Base-by-base conservation (phyloP, 1,140 invertebrate species). In the Popillia japonica region DNA sequence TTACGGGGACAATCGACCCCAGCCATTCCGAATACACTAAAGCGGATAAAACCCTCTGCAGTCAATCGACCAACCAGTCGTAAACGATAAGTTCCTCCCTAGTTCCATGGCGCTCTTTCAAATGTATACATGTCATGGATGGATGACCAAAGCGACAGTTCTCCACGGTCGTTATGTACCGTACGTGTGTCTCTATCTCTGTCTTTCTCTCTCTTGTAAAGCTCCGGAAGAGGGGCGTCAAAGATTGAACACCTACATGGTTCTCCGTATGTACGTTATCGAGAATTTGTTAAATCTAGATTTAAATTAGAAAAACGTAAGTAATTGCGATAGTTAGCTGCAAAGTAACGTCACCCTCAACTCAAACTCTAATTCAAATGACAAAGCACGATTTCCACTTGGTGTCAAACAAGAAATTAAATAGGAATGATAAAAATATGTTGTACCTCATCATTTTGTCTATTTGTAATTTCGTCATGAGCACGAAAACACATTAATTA, bases 111-210 rank as follows among this genome's bases (percentile, higher is more conserved):
- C 61, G 22, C 20, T 68, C 61, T n/a, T n/a, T n/a, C 14, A n/a
- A 68, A 68, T 68, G 61, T 68, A 14, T 68, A 68, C 61, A 68
- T n/a, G 72, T 41, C 41, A 74, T 11, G 75, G 75, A 59, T 76
- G 75, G 75, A 76, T 23, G 75, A 55, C 23, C 75, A 76, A 76
- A 76, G 75, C 48, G 75, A 76, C 75, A 76, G 75, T 27, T 23
- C 20, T 27, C n/a, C 6, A 11, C 61, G 22, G 17, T 55, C 48
- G 48, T 44, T 17, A 0, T 61, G 59, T 61, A 14, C 42, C 48
- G 61, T 68, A 20, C 11, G 20, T 68, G 59, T 68, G n/a, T 23
- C 20, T 68, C 27, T 23, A n/a, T n/a, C n/a, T n/a, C n/a, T n/a
- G n/a, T n/a, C n/a, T 23, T 22, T 48, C 44, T 48, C 10, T 48